Evolutionary conservation across 2,797 vertebrate species (phyloP), one percentile per base, ranked within the genome.

Genomic region (Aphelocoma californica): DNA sequence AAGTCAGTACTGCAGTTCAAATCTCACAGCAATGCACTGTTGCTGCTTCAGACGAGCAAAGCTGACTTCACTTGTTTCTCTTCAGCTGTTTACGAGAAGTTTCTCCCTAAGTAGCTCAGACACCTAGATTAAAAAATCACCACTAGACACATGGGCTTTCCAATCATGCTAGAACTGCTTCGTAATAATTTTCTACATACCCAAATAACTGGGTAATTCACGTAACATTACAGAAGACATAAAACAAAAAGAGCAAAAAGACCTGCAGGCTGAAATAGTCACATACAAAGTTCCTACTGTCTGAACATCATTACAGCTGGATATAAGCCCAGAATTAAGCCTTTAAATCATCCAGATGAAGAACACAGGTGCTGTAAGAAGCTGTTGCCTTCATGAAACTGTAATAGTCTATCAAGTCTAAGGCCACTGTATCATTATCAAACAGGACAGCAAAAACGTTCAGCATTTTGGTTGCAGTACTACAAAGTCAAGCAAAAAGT

Each of bases 341-440:
- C 73, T 90, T 85, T 92, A 89, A 92, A 69, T 86, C 85, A 90
- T 17, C 29, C 51, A 80, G 69, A 87, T 50, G 53, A 95, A 91
- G 70, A 81, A 6, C 18, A 75, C 70, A 93, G 74, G 73, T 93
- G 90, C 28, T 64, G 19, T 8, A 89, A 58, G 58, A 85, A 92
- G 70, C 42, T 66, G 32, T 5, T 85, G 69, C 81, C 69, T 69
- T 81, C 50, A 31, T 7, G 12, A 86, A 94, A 89, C 4, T 2
- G 0, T 50, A 88, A 81, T 38, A 78, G 12, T 78, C 50, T 79
- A 38, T n/a, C 54, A 75, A 28, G 18, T 44, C 62, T 31, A 70
- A 51, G n/a, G 31, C 34, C 62, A 45, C 57, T 31, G 38, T n/a
- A 77, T 9, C 28, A 28, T 81, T 51, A 75, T 14, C 40, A 75